Base-by-base conservation (phyloP, 2,888 invertebrate species). In the Busseola fusca region DNA sequence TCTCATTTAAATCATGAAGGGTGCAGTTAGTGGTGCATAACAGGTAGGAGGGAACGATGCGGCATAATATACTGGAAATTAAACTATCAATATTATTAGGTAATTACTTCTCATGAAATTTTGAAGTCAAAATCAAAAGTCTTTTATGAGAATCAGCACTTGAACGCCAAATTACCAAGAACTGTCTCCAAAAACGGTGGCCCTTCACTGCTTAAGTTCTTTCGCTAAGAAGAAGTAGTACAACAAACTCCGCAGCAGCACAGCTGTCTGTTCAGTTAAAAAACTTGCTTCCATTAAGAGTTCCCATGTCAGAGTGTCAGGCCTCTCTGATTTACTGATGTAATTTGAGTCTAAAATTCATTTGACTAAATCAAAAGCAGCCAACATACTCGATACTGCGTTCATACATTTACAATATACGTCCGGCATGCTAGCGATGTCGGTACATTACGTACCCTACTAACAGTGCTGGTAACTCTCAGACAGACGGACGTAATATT, bases 361-460 rank as follows among this genome's bases (percentile, higher is more conserved):
- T 48, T 48, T 45, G 12, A 18, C n/a, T 27, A 40, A 70, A 57
- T 27, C 18, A 48, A 48, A 69, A 25, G 7, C 3, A 50, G 42
- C 6, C 10, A 25, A 50, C 56, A 42, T 45, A 58, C 12, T 30
- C 18, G 16, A 30, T 25, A 56, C 50, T 37, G 25, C 58, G 67
- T 74, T 71, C 68, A 56, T 27, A 67, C 58, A 69, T 64, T 78
- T 76, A 52, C 64, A 37, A 71, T 72, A 67, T 27, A 66, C 67
- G 66, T 72, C 65, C 69, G 72, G 73, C 58, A 80, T 72, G 54
- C 57, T 12, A 73, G 68, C 45, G n/a, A 72, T 76, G 71, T 66
- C 27, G 62, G 42, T 62, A 45, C 57, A 16, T n/a, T n/a, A n/a
- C n/a, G n/a, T n/a, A 37, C 6, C 25, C 34, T 37, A 27, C 45